Evolutionary conservation across 2,888 invertebrate genomes (phyloP), one percentile per base, ranked within the genome.

Genomic region (Notodonta ziczac): DNA sequence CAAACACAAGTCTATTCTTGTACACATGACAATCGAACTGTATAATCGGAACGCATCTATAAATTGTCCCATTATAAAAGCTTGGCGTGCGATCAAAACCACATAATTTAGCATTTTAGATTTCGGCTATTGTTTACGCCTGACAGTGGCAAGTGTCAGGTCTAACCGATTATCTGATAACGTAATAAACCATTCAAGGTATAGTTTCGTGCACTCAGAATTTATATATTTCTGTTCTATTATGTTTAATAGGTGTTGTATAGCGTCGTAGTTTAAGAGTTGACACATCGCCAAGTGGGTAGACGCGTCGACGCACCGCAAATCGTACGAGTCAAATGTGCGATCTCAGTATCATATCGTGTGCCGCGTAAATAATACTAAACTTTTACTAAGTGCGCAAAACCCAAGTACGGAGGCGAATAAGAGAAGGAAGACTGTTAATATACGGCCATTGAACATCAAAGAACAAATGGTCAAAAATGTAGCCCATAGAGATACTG

Each of bases 211-310:
- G 0, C 13, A 57, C 66, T 68, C 63, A 51, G 58, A 61, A 76
- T 77, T 77, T 70, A 79, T 74, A 74, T 77, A 70, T 51, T 52
- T 52, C 35, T 10, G 32, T 52, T 52, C 13, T 24, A 24, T 24
- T 24, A 32, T 52, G 32, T 52, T 52, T 32, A 12, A 32, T 52
- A 2, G 7, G 52, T 32, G 10, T 52, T 52, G 10, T 52, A 5
- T 72, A 63, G 70, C 83, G 82, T 81, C 69, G 72, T 75, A 75
- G 73, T 76, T 69, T 69, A 73, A n/a, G 66, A 80, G 73, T 90
- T 91, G 89, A 89, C 85, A 78, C 84, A 73, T 72, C 80, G 90
- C 91, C 91, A 90, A 90, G 72, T 82, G 80, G 77, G 75, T 76
- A 78, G 79, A 79, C 77, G 74, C 67, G 74, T 74, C 70, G 78